Evolutionary conservation across 1,140 invertebrate species (phyloP).

Genomic region (Zophobas morio): DNA sequence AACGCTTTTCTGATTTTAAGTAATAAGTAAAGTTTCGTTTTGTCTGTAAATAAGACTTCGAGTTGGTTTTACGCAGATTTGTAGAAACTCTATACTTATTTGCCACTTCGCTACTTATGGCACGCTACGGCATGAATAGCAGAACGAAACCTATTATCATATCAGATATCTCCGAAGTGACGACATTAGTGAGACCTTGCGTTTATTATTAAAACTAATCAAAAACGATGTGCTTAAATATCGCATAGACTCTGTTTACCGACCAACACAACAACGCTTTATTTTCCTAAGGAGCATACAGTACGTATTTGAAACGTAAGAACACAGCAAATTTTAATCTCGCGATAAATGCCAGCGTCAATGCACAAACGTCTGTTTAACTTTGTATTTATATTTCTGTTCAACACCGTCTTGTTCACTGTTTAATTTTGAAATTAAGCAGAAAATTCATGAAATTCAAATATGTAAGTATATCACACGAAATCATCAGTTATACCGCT

Average conservation of each 20-base stretch:
- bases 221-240: neutral
- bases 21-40: conserved; percentile 40
- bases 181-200: neutral
- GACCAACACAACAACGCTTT: neutral
- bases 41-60: neutral
- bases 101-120: neutral
- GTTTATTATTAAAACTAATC: neutral
- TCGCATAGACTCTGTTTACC: neutral
- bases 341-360: too few relatives aligned
- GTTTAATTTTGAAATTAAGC: too few relatives aligned
- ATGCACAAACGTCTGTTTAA: too few relatives aligned
- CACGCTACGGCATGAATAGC: neutral
- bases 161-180: neutral
- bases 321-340: too few relatives aligned
- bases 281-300: too few relatives aligned
- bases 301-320: too few relatives aligned
- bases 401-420: too few relatives aligned
- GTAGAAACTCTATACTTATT: neutral
- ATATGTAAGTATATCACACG: too few relatives aligned
- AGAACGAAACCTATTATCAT: neutral
- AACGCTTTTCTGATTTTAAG: conserved; percentile 48
- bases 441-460: too few relatives aligned
- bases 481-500: too few relatives aligned
- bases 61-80: neutral
- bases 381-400: too few relatives aligned